Conservation (phyloP, 2,797 vertebrate genomes). For the Anisognathus igniventris region DNA sequence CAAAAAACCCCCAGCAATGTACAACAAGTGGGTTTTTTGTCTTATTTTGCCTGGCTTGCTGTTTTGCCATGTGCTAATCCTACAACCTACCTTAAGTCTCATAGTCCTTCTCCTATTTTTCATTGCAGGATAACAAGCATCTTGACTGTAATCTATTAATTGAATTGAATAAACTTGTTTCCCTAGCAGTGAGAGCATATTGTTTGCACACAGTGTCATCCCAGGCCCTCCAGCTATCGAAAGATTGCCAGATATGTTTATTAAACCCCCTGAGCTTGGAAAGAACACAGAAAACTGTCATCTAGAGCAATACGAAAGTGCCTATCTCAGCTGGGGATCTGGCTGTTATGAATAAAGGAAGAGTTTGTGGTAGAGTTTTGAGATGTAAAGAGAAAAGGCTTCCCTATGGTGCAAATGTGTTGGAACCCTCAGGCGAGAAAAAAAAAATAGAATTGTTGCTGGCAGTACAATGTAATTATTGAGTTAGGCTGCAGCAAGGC, state of each 20-base stretch:
- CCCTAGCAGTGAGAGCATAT: slow-evolving; percentile 82
- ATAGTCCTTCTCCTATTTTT: slow-evolving; percentile 73
- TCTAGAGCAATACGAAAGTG: slow-evolving; percentile 81
- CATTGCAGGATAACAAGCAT: slow-evolving; percentile 86
- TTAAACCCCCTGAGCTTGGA: slow-evolving; percentile 89
- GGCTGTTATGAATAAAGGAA: slow-evolving; percentile 86
- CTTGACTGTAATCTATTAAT: slow-evolving; percentile 93
- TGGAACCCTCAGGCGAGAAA: slow-evolving; percentile 78
- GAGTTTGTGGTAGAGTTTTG: slow-evolving; percentile 82
- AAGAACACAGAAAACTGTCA: slow-evolving; percentile 88
- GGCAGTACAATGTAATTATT: slow-evolving; percentile 80
- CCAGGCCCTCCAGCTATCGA: slow-evolving; percentile 85
- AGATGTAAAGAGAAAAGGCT: slow-evolving; percentile 81
- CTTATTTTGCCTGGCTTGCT: slow-evolving; percentile 8
- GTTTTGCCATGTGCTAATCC: slow-evolving; percentile 68
- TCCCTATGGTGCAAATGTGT: slow-evolving; percentile 86
- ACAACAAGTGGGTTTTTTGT: neutral
- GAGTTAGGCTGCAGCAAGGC: slow-evolving; percentile 69
- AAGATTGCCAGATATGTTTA: slow-evolving; percentile 97
- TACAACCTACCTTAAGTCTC: slow-evolving; percentile 73
- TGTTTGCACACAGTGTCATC: slow-evolving; percentile 93
- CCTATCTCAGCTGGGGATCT: slow-evolving; percentile 87
- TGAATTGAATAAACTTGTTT: slow-evolving; percentile 98
- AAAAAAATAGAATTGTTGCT: slow-evolving; percentile 82
- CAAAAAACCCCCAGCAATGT: neutral